Evolutionary conservation across 2,888 invertebrate species (phyloP).

Genomic region (Chymomyza fuscimana): DNA sequence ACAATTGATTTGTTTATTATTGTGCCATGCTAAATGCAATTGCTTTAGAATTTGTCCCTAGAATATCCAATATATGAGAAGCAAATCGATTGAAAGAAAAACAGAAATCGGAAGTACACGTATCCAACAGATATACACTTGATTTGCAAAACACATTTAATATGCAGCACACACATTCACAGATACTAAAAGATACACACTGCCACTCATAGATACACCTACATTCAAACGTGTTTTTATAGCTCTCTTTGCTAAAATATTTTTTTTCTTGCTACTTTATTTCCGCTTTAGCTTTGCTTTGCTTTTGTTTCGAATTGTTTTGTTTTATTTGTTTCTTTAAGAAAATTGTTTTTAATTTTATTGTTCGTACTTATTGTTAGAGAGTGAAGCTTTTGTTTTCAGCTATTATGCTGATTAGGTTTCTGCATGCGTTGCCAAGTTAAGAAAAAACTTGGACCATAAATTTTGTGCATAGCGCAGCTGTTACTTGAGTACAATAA

Average conservation of each 20-base stretch:
- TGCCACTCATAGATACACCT: neutral
- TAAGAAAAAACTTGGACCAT: neutral
- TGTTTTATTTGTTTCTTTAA: slow-evolving; percentile 4
- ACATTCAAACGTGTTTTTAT: neutral
- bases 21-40: neutral
- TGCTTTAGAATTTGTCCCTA: neutral
- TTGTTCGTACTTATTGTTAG: neutral
- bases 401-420: slow-evolving; percentile 6
- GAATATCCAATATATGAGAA: too few species aligned
- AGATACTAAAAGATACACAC: neutral
- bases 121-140: neutral
- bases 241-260: neutral
- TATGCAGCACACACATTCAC: neutral
- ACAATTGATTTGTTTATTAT: neutral
- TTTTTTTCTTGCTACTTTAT: neutral
- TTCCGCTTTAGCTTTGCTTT: slow-evolving; percentile 2
- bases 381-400: neutral
- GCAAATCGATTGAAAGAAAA: neutral
- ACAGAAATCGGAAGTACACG: neutral
- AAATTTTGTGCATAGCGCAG: neutral
- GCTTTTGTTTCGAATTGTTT: slow-evolving; percentile 2
- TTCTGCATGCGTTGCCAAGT: slow-evolving; percentile 4
- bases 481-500: neutral
- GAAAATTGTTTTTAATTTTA: slow-evolving; percentile 5
- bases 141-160: slow-evolving; percentile 1